Percentiles rank a stretch among this genome's conserved stretches.
phyloP scores from a whole-genome alignment of 2,888 invertebrate species.

The Tryphoninae sp. region DNA sequence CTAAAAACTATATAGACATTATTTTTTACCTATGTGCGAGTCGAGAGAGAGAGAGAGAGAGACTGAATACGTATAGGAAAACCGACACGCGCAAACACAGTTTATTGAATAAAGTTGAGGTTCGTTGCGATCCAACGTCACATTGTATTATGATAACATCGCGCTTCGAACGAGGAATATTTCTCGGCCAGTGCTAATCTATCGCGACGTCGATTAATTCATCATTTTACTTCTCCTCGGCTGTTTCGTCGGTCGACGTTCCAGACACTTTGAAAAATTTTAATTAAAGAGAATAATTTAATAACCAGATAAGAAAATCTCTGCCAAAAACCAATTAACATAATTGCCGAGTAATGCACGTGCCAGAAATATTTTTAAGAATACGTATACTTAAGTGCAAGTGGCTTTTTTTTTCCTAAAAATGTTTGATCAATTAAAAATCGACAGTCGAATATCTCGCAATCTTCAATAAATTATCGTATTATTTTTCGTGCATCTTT shows the following conservation, averaged over 20 bases:
- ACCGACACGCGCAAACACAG: constrained; percentile 35
- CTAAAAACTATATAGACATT: background rate
- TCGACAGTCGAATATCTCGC: too few relatives aligned
- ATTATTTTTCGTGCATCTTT: too few relatives aligned
- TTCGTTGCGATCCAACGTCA: constrained; percentile 51
- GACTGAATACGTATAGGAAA: constrained; percentile 13
- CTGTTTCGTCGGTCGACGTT: too few relatives aligned
- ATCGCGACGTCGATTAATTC: constrained; percentile 49
- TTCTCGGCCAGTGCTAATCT: constrained; percentile 37
- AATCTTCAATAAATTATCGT: too few relatives aligned
- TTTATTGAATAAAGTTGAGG: constrained; percentile 61
- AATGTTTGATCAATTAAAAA: too few relatives aligned
- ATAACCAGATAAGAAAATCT: background rate
- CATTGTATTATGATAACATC: constrained; percentile 69
- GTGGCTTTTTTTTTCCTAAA: background rate
- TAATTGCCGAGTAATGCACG: background rate
- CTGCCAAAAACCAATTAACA: background rate
- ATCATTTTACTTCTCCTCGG: constrained; percentile 11
- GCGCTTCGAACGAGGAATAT: constrained; percentile 64
- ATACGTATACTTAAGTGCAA: constrained; percentile 9
- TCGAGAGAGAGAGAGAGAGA: background rate
- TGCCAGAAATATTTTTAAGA: background rate
- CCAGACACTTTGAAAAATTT: background rate
- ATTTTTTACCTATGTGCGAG: background rate
- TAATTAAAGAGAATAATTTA: background rate